Conservation (phyloP, 2,888 invertebrate species). For the Drosophila paranaensis region DNA sequence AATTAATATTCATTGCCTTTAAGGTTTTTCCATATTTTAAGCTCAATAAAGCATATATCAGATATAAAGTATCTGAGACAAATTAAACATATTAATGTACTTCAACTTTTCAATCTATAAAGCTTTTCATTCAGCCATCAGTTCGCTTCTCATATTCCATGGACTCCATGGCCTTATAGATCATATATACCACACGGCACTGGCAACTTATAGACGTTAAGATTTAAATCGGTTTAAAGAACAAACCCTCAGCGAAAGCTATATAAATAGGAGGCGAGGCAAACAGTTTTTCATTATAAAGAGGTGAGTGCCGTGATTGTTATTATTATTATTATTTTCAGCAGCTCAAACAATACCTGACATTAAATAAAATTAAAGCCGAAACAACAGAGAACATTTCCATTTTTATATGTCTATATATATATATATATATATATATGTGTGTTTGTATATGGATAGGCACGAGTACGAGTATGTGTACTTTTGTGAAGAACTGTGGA, state of each 20-base stretch:
- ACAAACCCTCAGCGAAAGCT: conserved; percentile 24
- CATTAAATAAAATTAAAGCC: conserved; percentile 72
- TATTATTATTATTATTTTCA: conserved; percentile 68
- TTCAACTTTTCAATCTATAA: background rate
- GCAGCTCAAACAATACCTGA: conserved; percentile 72
- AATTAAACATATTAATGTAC: background rate
- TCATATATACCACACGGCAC: conserved; percentile 23
- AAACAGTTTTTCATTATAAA: conserved; percentile 34
- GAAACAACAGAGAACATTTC: conserved; percentile 45
- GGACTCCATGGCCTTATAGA: conserved; percentile 1
- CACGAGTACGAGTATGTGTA: conserved; percentile 9
- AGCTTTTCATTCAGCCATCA: background rate
- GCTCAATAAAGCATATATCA: background rate
- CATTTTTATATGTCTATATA: conserved; percentile 37
- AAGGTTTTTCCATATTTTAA: no score
- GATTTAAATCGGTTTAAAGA: conserved; percentile 59
- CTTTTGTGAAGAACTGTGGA: conserved; percentile 27
- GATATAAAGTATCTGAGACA: no score
- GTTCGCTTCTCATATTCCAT: no score
- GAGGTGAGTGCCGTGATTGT: conserved; percentile 36
- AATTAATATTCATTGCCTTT: no score
- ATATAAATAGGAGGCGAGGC: conserved; percentile 12
- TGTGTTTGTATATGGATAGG: conserved; percentile 19
- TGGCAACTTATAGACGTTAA: conserved; percentile 44
- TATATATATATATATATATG: no score